Base-by-base conservation (phyloP, 2,113 vertebrate genomes). In the Lanius collurio region DNA sequence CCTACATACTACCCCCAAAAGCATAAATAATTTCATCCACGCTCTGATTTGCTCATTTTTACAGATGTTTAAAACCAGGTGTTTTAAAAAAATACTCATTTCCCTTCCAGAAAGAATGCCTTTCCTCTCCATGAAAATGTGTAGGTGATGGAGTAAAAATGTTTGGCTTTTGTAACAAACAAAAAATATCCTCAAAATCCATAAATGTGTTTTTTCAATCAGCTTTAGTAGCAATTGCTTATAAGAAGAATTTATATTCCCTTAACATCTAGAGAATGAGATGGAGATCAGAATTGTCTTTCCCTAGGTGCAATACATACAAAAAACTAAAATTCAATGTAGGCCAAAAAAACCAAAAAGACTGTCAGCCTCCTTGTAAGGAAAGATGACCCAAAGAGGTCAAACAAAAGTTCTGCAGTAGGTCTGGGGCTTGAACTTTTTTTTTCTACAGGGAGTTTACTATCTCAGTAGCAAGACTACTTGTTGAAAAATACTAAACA, bases 331-430 rank as follows among this genome's bases (percentile, higher is more conserved):
- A 76, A 75, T 57, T 59, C 11, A 17, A 28, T 13, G 18, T 13
- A 53, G 22, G 1, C 1, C 6, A 49, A 35, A 53, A 35, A 47
- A n/a, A n/a, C 20, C 20, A 30, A 42, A 11, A 56, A 19, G 0
- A 13, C 0, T 44, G 9, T 42, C 56, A 70, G 67, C 24, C 3
- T 57, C 11, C n/a, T 57, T 33, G 15, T 65, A 18, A 60, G 21
- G 21, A 73, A 69, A 44, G 31, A 60, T 15, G 8, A 65, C 21
- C 47, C 18, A 77, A 31, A 76, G 28, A 80, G 19, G 42, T 77
- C 50, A 93, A 76, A 79, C 18, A 56, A 47, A 22, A 63, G 9
- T 13, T 27, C 20, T 93, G 39, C 10, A 87, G 57, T 16, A 86
- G 33, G 65, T 35, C 14, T n/a, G 14, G 7, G 9, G 13, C 7